Conservation (phyloP, 2,888 invertebrate genomes). For the Amblyteles armatorius region DNA sequence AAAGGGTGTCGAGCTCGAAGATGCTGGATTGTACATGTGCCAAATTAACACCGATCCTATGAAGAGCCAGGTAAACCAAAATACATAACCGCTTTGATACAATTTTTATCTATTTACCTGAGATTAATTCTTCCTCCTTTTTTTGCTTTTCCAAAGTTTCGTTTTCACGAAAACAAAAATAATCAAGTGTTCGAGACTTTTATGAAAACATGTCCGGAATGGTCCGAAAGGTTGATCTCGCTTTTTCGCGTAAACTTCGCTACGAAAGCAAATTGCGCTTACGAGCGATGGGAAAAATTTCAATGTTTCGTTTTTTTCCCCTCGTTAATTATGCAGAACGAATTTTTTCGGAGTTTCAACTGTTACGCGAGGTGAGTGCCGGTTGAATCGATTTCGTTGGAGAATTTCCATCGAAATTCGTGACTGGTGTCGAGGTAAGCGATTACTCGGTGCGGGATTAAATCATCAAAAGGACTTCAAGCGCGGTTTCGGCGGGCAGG, state of each 20-base stretch:
- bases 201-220: too few species aligned
- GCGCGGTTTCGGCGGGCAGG: conserved; percentile 48
- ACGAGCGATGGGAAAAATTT: conserved; percentile 12
- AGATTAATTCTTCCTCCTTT: too few species aligned
- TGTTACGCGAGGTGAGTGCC: background rate
- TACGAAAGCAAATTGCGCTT: too few species aligned
- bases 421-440: conserved; percentile 19
- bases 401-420: conserved; percentile 7
- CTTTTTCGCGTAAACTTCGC: too few species aligned
- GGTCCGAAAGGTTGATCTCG: too few species aligned
- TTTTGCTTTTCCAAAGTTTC: too few species aligned
- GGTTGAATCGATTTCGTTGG: background rate
- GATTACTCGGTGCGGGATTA: conserved; percentile 45
- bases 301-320: background rate
- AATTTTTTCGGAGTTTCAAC: background rate
- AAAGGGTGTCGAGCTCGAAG: conserved; percentile 93
- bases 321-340: background rate
- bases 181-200: too few species aligned
- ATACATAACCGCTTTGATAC: conserved; percentile 22
- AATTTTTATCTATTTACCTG: background rate
- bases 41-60: conserved; percentile 98
- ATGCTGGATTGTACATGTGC: conserved; percentile 96
- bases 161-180: too few species aligned
- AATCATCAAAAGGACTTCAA: conserved; percentile 63
- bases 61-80: conserved; percentile 92